Evolutionary conservation across 2,888 invertebrate species (phyloP), one percentile per base, ranked within the genome.

Genomic region (Drosophila phalerata): DNA sequence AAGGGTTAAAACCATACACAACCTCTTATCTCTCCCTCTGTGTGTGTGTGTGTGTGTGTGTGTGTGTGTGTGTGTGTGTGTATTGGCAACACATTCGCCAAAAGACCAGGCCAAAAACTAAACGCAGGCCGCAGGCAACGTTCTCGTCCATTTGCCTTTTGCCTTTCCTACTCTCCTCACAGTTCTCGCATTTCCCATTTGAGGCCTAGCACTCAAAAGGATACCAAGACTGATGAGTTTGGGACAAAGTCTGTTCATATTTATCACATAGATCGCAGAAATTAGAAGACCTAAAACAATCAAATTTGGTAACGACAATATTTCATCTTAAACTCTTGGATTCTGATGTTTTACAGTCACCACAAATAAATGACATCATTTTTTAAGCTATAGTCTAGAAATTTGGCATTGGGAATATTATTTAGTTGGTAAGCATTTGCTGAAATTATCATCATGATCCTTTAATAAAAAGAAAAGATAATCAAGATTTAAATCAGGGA

Each of bases 81-180:
- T 61, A 38, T 53, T 66, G 40, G 42, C 56, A 64, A 51, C 67
- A 70, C 48, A 57, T 28, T 40, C 38, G 49, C 57, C 58, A 66
- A 74, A 67, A 74, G 62, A 47, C 38, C 61, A 51, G 53, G 32
- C 42, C 52, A 68, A 79, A 66, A 68, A 65, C 70, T 51, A 58
- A 79, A 74, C 60, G 64, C 78, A 55, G 49, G 49, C 66, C 78
- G 67, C 85, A 55, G 61, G 82, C 85, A 57, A 52, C 30, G 43
- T 70, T 30, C 45, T 42, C 47, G 30, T 34, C 15, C 52, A 17
- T 52, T 34, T 43, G 34, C 38, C 52, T 19, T 52, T 34, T 43
- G 34, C 38, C 38, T 67, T 43, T 2, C 0, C 9, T 28, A 15
- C 6, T 22, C 11, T 1, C 28, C 28, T 22, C 15, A 37, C 8